Base-by-base conservation (phyloP, 64 coral and sea anemone species). In the Pocillopora damicornis region DNA sequence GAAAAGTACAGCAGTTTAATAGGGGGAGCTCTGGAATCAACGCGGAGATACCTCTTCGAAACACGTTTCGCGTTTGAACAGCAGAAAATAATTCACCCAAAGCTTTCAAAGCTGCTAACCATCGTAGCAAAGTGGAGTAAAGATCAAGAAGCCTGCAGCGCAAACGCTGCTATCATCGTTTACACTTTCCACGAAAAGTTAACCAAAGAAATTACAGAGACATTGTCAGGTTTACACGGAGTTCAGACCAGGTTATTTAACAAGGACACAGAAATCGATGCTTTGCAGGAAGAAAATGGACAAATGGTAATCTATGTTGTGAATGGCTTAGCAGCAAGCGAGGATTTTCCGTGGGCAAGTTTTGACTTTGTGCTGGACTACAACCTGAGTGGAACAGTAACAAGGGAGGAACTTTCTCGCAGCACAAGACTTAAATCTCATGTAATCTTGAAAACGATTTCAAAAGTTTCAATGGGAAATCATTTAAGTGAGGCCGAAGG, bases 71-170 rank as follows among this genome's bases (percentile, higher is more conserved):
- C 65, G 77, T 93, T 93, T 56, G 88, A 90, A 35, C 78, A 87
- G 17, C 80, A 86, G 34, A 93, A 90, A 11, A 78, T 93, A 37
- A 88, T 96, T 73, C 94, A 96, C 61, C 94, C 94, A 5, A 96
- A 96, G 91, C 75, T 93, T 60, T 75, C 74, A 63, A 76, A 78
- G 14, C 34, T 88, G 57, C 74, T 88, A 10, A 30, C 18, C 15
- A 61, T 88, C 8, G 61, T 63, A 37, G 73, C 30, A 60, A 35
- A 15, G 18, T 77, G 58, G 74, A 88, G 73, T 23, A 76, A 88
- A 62, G 86, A 35, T 51, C 9, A 62, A 63, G 60, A 87, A 0
- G 35, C 42, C 76, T 7, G 13, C 34, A 20, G 14, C 58, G 42
- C 22, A 12, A 66, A 22, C 37, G 61, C 58, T 6, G 73, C 86